phyloP scores from a whole-genome alignment of 2,797 vertebrate genomes.

The Ctenopoma multispine region DNA sequence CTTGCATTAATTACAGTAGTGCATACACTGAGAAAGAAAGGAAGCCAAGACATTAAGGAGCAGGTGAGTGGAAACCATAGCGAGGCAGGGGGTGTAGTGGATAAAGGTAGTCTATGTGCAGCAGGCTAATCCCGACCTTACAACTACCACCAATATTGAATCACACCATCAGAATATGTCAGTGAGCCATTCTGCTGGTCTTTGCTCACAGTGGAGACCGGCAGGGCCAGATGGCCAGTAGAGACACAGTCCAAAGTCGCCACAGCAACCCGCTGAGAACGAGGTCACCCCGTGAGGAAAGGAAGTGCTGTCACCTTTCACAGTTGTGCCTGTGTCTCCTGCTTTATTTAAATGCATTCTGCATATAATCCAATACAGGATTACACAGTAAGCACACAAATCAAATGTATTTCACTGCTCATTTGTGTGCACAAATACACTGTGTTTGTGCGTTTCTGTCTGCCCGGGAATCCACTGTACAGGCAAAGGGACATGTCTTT shows the following conservation, averaged over 20 bases:
- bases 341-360: constrained; percentile 21
- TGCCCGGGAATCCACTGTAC: constrained; percentile 3
- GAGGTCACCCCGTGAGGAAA: constrained; percentile 64
- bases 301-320: constrained; percentile 71
- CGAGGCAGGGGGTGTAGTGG: constrained; percentile 57
- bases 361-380: too few relatives aligned
- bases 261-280: constrained; percentile 59
- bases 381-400: too few relatives aligned
- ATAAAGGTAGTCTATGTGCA: constrained; percentile 26
- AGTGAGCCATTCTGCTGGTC: constrained; percentile 51
- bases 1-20: constrained; percentile 29
- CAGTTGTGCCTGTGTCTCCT: constrained; percentile 27
- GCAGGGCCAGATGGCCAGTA: constrained; percentile 73
- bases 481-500: constrained; percentile 1
- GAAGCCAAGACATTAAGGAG: constrained; percentile 37
- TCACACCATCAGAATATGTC: constrained; percentile 71
- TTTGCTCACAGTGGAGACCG: constrained; percentile 63
- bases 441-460: constrained; percentile 7
- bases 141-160: constrained; percentile 67
- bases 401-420: too few relatives aligned
- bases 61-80: constrained; percentile 49
- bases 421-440: too few relatives aligned
- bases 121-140: constrained; percentile 71
- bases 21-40: constrained; percentile 2
- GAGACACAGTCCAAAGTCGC: constrained; percentile 65